Percentiles rank a stretch among this genome's conserved stretches.
Evolutionary conservation across 2,797 vertebrate species (phyloP).

Genomic region (Gymnothorax javanicus): DNA sequence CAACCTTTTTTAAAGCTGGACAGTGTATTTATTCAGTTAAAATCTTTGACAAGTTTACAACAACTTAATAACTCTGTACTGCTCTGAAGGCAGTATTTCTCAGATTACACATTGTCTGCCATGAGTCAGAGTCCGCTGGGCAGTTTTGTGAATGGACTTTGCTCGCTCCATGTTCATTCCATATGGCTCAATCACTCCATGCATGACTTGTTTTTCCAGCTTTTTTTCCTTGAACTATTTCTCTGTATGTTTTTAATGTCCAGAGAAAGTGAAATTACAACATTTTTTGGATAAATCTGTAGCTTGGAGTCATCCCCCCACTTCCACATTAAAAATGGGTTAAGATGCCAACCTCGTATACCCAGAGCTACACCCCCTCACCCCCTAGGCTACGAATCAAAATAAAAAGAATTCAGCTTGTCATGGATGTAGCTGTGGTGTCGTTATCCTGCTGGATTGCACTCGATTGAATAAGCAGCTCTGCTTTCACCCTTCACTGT

Average conservation of each 20-base stretch:
- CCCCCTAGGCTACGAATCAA: neutral
- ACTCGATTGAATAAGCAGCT: neutral
- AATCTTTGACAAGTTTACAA: neutral
- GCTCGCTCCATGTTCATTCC: neutral
- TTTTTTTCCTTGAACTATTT: neutral
- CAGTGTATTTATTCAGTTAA: neutral
- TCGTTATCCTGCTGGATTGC: neutral
- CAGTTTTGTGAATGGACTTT: neutral
- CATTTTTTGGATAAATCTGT: conserved; percentile 29
- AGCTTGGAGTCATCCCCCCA: neutral
- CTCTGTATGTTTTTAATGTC: conserved; percentile 5
- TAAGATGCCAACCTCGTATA: neutral
- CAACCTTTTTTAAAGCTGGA: no score
- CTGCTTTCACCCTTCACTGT: neutral
- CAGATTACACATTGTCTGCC: neutral
- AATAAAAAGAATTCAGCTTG: neutral
- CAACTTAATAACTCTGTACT: neutral
- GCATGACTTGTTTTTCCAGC: neutral
- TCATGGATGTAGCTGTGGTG: neutral
- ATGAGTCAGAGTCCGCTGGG: neutral
- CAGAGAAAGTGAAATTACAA: conserved; percentile 17
- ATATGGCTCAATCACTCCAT: conserved; percentile 1
- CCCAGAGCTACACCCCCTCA: neutral
- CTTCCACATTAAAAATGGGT: neutral
- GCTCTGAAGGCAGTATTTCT: neutral